phyloP scores from a whole-genome alignment of 2,113 vertebrate genomes.

The Dolichotis patagonum region DNA sequence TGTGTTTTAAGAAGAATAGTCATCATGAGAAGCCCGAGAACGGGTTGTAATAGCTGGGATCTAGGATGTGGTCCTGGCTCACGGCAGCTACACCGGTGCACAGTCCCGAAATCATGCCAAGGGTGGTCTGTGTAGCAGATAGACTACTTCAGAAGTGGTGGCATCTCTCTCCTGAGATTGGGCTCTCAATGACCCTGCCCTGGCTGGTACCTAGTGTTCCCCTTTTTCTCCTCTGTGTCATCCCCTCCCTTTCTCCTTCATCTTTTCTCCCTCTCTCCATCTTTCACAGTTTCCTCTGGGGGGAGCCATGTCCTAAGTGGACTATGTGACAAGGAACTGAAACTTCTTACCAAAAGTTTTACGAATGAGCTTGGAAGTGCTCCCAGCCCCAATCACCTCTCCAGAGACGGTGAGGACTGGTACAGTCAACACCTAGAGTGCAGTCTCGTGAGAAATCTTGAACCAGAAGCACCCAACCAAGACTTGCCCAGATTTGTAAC shows the following conservation, averaged over 20 bases:
- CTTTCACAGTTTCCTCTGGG: neutral
- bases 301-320: neutral
- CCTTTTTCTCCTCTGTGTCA: neutral
- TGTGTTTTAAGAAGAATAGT: neutral
- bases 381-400: neutral
- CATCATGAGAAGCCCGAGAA: neutral
- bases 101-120: neutral
- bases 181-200: neutral
- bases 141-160: neutral
- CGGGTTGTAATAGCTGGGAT: neutral
- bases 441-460: neutral
- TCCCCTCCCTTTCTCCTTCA: neutral
- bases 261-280: no score
- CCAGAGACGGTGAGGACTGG: neutral
- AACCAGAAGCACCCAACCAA: neutral
- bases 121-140: neutral
- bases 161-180: neutral
- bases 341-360: neutral
- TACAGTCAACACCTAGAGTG: neutral
- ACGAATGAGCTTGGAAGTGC: neutral
- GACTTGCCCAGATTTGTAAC: neutral
- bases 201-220: neutral
- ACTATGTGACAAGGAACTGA: neutral
- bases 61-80: neutral
- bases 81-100: neutral